Base-by-base conservation (phyloP, 2,888 invertebrate species). In the Heliothis peltigera region DNA sequence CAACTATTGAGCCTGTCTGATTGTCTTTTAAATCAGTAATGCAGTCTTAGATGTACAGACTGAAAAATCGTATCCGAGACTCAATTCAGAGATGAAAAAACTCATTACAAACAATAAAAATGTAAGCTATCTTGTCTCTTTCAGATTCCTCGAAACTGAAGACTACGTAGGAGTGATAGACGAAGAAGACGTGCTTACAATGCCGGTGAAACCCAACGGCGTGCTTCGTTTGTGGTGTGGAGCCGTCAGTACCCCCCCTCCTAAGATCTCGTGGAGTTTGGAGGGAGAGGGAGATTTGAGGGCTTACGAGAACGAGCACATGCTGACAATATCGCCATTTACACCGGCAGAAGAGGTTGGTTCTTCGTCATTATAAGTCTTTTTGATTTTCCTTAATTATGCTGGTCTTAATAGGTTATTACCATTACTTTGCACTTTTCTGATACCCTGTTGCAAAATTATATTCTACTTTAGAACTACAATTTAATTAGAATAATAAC, bases 181-280 rank as follows among this genome's bases (percentile, higher is more conserved):
- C 55, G 83, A 82, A 0, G 92, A 92, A 1, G 89, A 89, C 0
- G 90, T 91, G 0, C 74, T 94, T 2, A 91, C 92, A 0, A 84
- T 89, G 52, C 82, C 89, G 0, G 88, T 94, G 1, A 83, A 83
- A 44, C 87, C 89, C 1, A 89, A 89, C 22, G 87, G 84, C 0
- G 77, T 84, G 22, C 90, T 97, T 0, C 96, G 96, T 0, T 83
- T 97, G 58, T 96, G 96, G 91, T 97, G 97, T 82, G 96, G 96
- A 0, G 96, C 95, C 0, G 95, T 95, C 12, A 97, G 96, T 4
- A 93, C 95, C 47, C 97, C 97, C 0, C 91, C 96, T 0, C 97
- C 97, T 0, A 88, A 83, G 15, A 93, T 96, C 5, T 90, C 93
- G 0, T 97, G 97, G 97, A 92, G 89, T 3, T 94, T 95, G 63